These are phyloP conservation scores for Poecilia velifera DNA, from an alignment of 2,797 vertebrate genomes.

Conservation along the genomic window DNA sequence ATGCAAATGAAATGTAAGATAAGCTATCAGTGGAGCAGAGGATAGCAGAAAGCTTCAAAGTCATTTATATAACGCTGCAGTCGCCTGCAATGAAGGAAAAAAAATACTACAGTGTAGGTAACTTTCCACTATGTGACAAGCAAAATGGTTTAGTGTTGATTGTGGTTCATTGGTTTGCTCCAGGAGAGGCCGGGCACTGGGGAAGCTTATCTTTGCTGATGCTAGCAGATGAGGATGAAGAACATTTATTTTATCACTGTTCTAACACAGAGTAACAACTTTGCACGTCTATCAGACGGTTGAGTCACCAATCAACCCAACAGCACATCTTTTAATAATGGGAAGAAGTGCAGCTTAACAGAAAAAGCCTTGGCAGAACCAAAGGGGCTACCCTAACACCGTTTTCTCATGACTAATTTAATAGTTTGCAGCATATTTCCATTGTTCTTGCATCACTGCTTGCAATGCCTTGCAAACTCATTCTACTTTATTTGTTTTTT, in stretches of 20 bases:
- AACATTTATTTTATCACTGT: background rate
- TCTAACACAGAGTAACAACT: background rate
- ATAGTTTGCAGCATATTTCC: background rate
- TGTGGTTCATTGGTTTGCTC: constrained; percentile 2
- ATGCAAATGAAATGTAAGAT: constrained; percentile 7
- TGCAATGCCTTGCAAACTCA: background rate
- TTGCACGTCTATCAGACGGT: background rate
- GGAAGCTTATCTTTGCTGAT: constrained; percentile 1
- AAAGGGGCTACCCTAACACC: background rate
- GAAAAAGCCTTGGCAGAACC: background rate
- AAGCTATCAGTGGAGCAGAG: background rate
- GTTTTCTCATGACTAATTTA: background rate
- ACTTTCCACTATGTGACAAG: constrained; percentile 12
- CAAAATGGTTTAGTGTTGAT: constrained; percentile 10
- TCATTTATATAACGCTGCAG: constrained; percentile 6
- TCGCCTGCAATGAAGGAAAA: constrained; percentile 5
- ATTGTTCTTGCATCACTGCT: background rate
- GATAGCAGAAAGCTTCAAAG: constrained; percentile 1
- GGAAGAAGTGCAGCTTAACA: background rate
- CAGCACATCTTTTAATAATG: constrained; percentile 9
- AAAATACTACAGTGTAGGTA: constrained; percentile 14
- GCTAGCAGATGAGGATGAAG: background rate
- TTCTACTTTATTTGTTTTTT: background rate
- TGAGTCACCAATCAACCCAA: background rate
- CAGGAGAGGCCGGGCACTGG: background rate